These are phyloP conservation scores for Amphiprion clarkii DNA, from an alignment of 2,797 vertebrate genomes.

Conservation along the genomic window DNA sequence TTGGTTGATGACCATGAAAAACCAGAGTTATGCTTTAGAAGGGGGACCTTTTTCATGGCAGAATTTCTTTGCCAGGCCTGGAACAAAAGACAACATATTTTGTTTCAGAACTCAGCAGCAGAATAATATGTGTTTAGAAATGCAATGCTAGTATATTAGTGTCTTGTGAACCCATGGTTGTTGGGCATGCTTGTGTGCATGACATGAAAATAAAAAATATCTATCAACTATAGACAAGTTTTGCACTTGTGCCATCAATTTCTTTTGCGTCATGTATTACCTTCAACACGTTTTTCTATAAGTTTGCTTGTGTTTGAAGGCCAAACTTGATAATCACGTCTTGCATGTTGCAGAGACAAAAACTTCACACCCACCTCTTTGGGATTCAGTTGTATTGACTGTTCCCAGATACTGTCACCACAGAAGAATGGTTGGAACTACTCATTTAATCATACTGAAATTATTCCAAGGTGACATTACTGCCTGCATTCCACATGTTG, in stretches of 20 bases:
- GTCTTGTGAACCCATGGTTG: no score
- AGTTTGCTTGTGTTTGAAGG: conserved; percentile 2
- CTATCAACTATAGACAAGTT: not conserved
- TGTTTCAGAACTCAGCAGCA: no score
- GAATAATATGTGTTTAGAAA: no score
- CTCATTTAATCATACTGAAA: conserved; percentile 78
- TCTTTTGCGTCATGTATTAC: no score
- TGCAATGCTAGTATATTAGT: no score
- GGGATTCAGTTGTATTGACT: conserved; percentile 56
- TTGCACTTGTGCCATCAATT: not conserved
- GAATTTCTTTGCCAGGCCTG: no score
- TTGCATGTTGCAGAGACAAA: conserved; percentile 9
- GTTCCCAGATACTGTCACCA: conserved; percentile 68
- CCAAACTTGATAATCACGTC: conserved; percentile 12
- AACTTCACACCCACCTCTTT: conserved; percentile 30
- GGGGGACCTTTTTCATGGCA: no score
- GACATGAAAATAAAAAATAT: no score
- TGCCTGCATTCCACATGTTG: conserved; percentile 73
- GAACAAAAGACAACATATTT: no score
- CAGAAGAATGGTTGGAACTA: conserved; percentile 54
- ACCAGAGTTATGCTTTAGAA: no score
- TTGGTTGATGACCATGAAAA: no score
- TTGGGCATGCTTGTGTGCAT: no score
- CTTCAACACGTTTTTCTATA: not conserved
- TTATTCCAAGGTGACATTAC: conserved; percentile 86